These are phyloP conservation scores for Rhyacichthys aspro DNA, from an alignment of 2,797 vertebrate genomes.

Conservation along the genomic window DNA sequence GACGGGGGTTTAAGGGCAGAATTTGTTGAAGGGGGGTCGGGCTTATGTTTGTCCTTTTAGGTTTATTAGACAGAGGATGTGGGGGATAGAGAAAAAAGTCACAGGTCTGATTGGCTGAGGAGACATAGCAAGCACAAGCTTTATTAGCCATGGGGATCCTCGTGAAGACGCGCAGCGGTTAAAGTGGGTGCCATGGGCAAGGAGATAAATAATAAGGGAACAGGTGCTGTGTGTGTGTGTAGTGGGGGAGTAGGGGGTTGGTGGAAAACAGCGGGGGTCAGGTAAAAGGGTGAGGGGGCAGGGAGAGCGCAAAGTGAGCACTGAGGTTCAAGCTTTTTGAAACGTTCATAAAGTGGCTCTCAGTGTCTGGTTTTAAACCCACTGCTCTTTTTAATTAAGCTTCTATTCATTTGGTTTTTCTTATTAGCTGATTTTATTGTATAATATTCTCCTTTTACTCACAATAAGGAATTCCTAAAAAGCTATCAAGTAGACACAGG, in stretches of 20 bases:
- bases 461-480: no score
- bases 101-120: conserved; percentile 1
- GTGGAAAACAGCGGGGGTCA: conserved; percentile 23
- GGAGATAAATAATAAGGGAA: conserved; percentile 31
- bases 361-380: conserved; percentile 1
- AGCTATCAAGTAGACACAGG: no score
- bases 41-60: conserved; percentile 66
- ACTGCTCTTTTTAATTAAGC: not conserved
- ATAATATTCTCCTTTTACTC: no score
- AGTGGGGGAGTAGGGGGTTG: conserved; percentile 9
- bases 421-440: not conserved
- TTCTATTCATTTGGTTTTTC: not conserved
- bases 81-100: conserved; percentile 9
- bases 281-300: conserved; percentile 40
- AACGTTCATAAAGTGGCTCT: not conserved
- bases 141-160: conserved; percentile 26
- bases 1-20: conserved; percentile 25
- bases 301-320: not conserved
- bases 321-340: conserved; percentile 5
- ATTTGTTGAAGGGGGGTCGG: conserved; percentile 12
- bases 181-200: conserved; percentile 14
- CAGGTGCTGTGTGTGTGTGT: conserved; percentile 32
- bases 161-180: conserved; percentile 15
- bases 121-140: not conserved
- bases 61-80: conserved; percentile 49